A percentile compares a stretch with the other conserved stretches of the same genome.
These are phyloP conservation scores for Caprella mutica DNA, from an alignment of 2,888 invertebrate species.

Conservation along the genomic window DNA sequence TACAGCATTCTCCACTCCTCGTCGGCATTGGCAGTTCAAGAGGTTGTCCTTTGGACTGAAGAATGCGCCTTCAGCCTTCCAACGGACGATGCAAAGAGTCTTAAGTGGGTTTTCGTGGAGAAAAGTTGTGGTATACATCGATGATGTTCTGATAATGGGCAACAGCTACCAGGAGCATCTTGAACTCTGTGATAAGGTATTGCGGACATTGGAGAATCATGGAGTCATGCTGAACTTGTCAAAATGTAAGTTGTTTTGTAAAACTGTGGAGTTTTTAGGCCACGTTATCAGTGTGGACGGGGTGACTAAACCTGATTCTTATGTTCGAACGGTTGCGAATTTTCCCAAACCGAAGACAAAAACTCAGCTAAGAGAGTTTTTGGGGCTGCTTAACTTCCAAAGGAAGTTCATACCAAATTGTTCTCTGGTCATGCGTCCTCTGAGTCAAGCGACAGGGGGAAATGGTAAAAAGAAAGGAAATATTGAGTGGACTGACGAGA, in stretches of 20 bases:
- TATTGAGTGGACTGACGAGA: neutral
- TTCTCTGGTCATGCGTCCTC: neutral
- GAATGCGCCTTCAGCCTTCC: conserved; percentile 1
- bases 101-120: neutral
- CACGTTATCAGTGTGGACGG: neutral
- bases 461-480: neutral
- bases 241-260: neutral
- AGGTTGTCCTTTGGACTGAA: neutral
- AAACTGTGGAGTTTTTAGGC: neutral
- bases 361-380: neutral
- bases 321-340: neutral
- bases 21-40: neutral
- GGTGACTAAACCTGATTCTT: neutral
- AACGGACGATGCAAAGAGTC: neutral
- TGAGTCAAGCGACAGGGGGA: neutral
- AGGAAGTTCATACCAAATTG: neutral
- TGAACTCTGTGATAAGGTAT: neutral
- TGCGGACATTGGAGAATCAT: neutral
- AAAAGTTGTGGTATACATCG: neutral
- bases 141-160: neutral
- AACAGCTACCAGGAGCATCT: neutral
- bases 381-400: neutral
- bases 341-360: neutral
- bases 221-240: neutral
- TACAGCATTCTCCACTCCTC: neutral